These are phyloP conservation scores for Lottia gigantea DNA, from an alignment of 2,888 invertebrate species.

Conservation along the genomic window DNA sequence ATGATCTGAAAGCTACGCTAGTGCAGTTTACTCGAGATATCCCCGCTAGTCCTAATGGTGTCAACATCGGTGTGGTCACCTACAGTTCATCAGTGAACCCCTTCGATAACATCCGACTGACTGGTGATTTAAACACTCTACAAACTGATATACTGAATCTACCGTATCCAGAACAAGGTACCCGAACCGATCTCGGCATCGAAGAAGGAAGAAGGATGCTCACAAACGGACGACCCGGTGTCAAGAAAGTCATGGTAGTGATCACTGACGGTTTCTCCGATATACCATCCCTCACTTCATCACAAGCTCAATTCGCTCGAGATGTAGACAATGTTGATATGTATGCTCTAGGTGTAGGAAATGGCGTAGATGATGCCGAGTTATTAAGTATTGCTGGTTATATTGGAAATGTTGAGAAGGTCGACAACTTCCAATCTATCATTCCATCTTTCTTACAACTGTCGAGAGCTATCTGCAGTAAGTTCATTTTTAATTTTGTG, in stretches of 20 bases:
- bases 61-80: neutral
- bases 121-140: neutral
- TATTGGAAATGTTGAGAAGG: neutral
- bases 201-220: neutral
- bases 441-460: neutral
- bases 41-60: neutral
- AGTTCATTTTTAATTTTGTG: too few relatives aligned
- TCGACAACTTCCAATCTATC: neutral
- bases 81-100: neutral
- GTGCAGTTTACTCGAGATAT: neutral
- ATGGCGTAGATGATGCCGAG: neutral
- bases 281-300: neutral
- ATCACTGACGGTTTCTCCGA: neutral
- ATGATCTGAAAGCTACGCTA: neutral
- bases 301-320: neutral
- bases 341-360: neutral
- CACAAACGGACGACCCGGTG: neutral
- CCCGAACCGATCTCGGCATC: neutral
- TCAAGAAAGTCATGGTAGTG: neutral
- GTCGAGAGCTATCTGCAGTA: neutral
- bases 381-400: neutral
- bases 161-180: constrained; percentile 2
- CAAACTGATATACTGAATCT: neutral
- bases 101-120: neutral
- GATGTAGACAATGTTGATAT: neutral